Percentiles rank a stretch among this genome's conserved stretches.
These are phyloP conservation scores for Probosciger aterrimus DNA, from an alignment of 2,113 vertebrate genomes.

Conservation along the genomic window DNA sequence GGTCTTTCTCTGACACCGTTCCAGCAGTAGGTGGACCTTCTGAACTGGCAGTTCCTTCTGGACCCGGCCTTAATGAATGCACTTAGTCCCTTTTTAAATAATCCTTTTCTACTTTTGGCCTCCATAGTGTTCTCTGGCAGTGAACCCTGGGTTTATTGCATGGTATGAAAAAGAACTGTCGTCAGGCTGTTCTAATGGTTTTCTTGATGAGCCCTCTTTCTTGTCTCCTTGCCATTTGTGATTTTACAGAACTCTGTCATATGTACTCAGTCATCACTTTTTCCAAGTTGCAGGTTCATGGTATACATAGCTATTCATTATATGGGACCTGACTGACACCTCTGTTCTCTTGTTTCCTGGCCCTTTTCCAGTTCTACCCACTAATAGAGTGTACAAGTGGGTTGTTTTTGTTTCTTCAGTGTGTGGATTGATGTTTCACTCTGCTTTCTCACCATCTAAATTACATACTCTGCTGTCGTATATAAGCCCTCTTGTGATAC, in stretches of 20 bases:
- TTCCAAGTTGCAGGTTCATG: background rate
- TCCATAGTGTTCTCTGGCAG: background rate
- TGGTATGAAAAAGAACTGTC: background rate
- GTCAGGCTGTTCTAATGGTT: background rate
- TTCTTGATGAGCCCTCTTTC: background rate
- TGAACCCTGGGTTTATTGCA: background rate
- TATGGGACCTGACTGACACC: background rate
- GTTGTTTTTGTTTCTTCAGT: background rate
- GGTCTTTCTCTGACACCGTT: background rate
- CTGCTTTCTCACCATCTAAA: conserved; percentile 1
- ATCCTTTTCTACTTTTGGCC: background rate
- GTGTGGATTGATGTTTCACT: background rate
- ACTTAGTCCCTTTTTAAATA: background rate
- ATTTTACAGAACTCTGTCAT: background rate
- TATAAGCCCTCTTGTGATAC: background rate
- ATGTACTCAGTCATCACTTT: background rate
- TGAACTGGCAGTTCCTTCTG: conserved; percentile 15
- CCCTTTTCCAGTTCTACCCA: background rate
- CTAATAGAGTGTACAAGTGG: background rate
- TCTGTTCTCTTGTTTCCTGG: background rate
- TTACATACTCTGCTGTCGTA: background rate
- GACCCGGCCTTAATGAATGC: background rate
- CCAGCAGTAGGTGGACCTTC: background rate
- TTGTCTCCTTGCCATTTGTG: background rate
- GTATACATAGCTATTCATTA: background rate